phyloP scores from a whole-genome alignment of 1,140 invertebrate genomes.

The Pseudobourletiella spinata region DNA sequence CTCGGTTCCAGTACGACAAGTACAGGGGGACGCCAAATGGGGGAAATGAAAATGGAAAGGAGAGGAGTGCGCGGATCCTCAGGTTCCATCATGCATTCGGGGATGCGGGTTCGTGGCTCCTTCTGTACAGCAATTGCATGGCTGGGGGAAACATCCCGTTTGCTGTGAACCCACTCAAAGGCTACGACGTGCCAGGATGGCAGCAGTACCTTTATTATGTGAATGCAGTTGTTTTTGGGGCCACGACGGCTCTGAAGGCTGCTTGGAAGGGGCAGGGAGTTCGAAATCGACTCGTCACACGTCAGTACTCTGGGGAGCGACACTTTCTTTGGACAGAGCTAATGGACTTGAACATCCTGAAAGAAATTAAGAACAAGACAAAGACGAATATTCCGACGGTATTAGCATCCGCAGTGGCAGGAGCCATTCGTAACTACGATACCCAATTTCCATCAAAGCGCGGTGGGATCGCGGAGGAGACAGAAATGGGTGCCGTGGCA shows the following conservation, averaged over 20 bases:
- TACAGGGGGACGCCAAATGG: neutral
- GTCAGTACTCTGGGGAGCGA: slow-evolving; percentile 19
- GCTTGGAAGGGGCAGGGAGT: slow-evolving; percentile 13
- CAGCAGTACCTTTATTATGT: slow-evolving; percentile 16
- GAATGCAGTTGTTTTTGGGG: slow-evolving; percentile 16
- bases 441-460: slow-evolving; percentile 5
- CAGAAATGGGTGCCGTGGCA: slow-evolving; percentile 14
- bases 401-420: slow-evolving; percentile 16
- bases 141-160: slow-evolving; percentile 24
- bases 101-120: slow-evolving; percentile 19
- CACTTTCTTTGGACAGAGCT: slow-evolving; percentile 20
- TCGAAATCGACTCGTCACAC: slow-evolving; percentile 21
- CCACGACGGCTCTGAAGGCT: slow-evolving; percentile 19
- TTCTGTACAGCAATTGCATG: slow-evolving; percentile 16
- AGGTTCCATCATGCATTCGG: slow-evolving; percentile 26
- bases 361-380: slow-evolving; percentile 18
- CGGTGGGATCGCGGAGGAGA: neutral
- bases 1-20: slow-evolving; percentile 26
- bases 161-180: slow-evolving; percentile 12
- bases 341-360: slow-evolving; percentile 13
- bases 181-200: slow-evolving; percentile 5
- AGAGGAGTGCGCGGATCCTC: slow-evolving; percentile 12
- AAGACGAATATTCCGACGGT: slow-evolving; percentile 20
- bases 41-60: neutral
- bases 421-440: slow-evolving; percentile 21